These are phyloP conservation scores for Barnardius zonarius DNA, from an alignment of 2,113 vertebrate species.

Conservation along the genomic window DNA sequence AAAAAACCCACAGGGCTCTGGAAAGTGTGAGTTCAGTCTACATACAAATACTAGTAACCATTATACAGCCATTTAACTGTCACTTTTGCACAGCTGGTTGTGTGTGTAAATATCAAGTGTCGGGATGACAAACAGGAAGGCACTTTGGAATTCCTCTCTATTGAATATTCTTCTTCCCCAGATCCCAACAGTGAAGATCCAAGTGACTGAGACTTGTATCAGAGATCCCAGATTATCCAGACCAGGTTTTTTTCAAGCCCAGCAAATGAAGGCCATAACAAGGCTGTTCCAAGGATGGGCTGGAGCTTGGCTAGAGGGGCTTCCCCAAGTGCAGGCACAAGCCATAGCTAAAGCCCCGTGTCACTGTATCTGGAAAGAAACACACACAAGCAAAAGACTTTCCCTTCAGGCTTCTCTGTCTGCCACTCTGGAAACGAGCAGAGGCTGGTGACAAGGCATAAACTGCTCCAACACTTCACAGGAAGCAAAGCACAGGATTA, in stretches of 20 bases:
- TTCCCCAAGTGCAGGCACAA: background rate
- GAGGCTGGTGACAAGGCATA: background rate
- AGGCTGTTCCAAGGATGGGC: no score
- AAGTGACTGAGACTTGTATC: background rate
- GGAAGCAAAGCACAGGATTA: background rate
- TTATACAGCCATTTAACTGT: background rate
- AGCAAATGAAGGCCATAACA: rapidly evolving
- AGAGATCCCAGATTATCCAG: background rate
- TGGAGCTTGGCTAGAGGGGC: background rate
- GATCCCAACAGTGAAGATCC: background rate
- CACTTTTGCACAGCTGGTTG: background rate
- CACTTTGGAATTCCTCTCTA: background rate
- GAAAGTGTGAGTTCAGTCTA: background rate
- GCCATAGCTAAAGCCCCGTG: background rate
- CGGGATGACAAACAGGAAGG: background rate
- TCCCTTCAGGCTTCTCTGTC: background rate
- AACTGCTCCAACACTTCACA: background rate
- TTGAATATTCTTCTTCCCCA: background rate
- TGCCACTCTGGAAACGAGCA: background rate
- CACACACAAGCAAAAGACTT: rapidly evolving
- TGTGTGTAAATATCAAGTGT: background rate
- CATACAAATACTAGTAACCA: background rate
- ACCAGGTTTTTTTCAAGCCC: background rate
- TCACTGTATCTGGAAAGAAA: background rate
- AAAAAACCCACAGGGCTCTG: background rate